A percentile compares a stretch with the other conserved stretches of the same genome.
Conservation (phyloP, 2,797 vertebrate species). For the Petrocephalus sullivani region DNA sequence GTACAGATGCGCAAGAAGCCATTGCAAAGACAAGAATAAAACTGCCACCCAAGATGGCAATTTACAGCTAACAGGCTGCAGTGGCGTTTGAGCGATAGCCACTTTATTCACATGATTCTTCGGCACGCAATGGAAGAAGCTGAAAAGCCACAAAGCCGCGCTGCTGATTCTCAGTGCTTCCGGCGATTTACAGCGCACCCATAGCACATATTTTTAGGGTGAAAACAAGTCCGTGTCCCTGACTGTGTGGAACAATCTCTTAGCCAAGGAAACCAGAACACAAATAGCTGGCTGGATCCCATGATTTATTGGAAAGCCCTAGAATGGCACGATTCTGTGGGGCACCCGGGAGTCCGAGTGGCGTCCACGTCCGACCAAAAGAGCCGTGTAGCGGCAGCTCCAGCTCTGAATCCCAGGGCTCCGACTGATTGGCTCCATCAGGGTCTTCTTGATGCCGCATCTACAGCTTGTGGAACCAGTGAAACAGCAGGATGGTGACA, state of each 20-base stretch:
- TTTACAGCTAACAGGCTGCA: background rate
- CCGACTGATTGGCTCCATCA: too few relatives aligned
- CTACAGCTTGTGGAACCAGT: background rate
- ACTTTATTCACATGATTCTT: background rate
- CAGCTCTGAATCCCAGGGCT: too few relatives aligned
- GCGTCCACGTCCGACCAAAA: background rate
- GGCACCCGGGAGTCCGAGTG: background rate
- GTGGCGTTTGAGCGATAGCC: background rate
- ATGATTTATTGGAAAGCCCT: constrained; percentile 25
- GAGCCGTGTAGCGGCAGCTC: too few relatives aligned
- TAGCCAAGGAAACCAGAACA: constrained; percentile 1
- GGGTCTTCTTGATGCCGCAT: background rate
- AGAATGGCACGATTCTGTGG: background rate
- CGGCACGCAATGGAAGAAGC: background rate
- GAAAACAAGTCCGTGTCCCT: background rate
- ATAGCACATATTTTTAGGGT: background rate
- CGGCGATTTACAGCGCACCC: background rate
- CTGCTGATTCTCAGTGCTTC: background rate
- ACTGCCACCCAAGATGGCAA: background rate
- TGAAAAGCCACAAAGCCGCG: background rate
- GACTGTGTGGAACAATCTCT: background rate
- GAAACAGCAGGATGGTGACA: background rate
- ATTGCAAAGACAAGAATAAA: background rate
- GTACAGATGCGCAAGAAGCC: too few relatives aligned
- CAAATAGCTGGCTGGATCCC: constrained; percentile 38